Percentiles rank a stretch among this genome's conserved stretches.
Conservation (phyloP, 2,888 invertebrate species). For the Pyralis farinalis region DNA sequence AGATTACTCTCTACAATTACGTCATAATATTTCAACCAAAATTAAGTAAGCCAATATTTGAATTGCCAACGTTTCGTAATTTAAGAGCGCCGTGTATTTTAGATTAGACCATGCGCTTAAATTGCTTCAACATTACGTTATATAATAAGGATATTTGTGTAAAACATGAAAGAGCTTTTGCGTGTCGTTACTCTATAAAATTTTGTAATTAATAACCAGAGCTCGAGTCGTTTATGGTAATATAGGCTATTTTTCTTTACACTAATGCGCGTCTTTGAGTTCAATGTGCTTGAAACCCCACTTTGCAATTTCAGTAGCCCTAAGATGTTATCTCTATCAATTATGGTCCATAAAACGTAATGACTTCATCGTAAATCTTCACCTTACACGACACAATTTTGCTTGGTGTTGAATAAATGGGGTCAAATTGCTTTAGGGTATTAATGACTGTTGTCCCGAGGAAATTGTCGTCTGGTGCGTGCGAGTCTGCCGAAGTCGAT, state of each 20-base stretch:
- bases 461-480: slow-evolving; percentile 23
- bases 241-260: slow-evolving; percentile 65
- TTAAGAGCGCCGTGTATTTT: slow-evolving; percentile 2
- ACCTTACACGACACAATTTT: slow-evolving; percentile 73
- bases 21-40: slow-evolving; percentile 5
- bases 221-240: slow-evolving; percentile 68
- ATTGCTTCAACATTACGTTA: slow-evolving; percentile 30
- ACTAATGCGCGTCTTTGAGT: slow-evolving; percentile 65
- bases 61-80: not conserved
- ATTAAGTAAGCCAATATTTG: slow-evolving; percentile 9
- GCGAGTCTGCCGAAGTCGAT: slow-evolving; percentile 8
- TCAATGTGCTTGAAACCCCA: slow-evolving; percentile 63
- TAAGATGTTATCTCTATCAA: slow-evolving; percentile 76
- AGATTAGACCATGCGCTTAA: slow-evolving; percentile 20
- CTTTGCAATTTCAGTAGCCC: slow-evolving; percentile 72
- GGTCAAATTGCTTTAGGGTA: slow-evolving; percentile 57
- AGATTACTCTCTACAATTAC: slow-evolving; percentile 1
- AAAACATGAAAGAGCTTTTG: slow-evolving; percentile 48
- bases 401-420: slow-evolving; percentile 73
- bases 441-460: slow-evolving; percentile 52
- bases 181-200: slow-evolving; percentile 63
- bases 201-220: slow-evolving; percentile 69
- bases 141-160: slow-evolving; percentile 42
- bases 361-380: slow-evolving; percentile 79
- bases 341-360: slow-evolving; percentile 78